Conservation (phyloP, 2,113 vertebrate genomes). For the Saguinus midas region DNA sequence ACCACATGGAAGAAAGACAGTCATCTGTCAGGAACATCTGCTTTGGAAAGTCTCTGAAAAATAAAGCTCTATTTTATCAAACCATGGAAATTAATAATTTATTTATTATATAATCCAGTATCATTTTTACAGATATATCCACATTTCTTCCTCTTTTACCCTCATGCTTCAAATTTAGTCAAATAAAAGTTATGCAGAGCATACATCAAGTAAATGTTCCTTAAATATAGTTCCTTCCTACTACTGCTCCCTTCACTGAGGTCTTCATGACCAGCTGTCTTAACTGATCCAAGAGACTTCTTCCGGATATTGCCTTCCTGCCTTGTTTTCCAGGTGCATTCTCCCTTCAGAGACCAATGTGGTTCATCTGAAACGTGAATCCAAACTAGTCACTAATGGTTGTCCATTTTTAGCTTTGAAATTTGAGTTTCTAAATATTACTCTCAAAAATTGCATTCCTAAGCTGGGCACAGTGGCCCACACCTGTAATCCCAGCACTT, state of each 20-base stretch:
- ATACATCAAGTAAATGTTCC: not conserved
- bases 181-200: not conserved
- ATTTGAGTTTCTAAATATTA: not conserved
- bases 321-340: not conserved
- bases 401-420: not conserved
- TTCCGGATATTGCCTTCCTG: not conserved
- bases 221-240: not conserved
- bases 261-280: not conserved
- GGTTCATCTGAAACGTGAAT: not conserved
- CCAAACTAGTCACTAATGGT: no score
- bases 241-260: not conserved
- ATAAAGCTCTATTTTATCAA: not conserved
- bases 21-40: not conserved
- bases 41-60: not conserved
- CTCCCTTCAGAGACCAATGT: not conserved
- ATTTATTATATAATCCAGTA: not conserved
- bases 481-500: no score
- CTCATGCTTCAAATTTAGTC: not conserved
- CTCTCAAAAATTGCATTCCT: no score
- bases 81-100: not conserved
- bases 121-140: not conserved
- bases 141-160: not conserved
- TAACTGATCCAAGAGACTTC: not conserved
- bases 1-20: not conserved
- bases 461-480: no score